These are phyloP conservation scores for Aphyosemion australe DNA, from an alignment of 2,113 vertebrate genomes.

Conservation along the genomic window DNA sequence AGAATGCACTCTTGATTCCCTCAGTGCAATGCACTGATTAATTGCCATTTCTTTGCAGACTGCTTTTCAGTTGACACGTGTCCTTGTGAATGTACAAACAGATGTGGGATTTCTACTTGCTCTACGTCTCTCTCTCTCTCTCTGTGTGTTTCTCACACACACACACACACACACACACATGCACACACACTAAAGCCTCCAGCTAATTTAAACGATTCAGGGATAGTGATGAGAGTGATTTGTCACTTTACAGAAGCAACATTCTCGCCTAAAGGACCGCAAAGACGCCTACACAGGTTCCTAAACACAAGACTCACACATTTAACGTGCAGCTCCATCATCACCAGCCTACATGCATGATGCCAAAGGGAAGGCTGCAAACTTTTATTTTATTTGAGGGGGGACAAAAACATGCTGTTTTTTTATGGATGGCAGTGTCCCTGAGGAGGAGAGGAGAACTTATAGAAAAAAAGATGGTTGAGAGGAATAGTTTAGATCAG, in stretches of 20 bases:
- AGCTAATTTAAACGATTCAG: constrained; percentile 40
- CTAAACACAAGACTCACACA: constrained; percentile 18
- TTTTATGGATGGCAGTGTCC: constrained; percentile 33
- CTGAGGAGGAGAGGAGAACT: constrained; percentile 16
- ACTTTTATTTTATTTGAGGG: not conserved
- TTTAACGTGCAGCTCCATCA: constrained; percentile 33
- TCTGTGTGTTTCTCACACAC: no score
- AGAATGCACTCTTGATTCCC: not conserved
- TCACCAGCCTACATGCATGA: not conserved
- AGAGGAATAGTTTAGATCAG: not conserved
- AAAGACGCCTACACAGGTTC: constrained; percentile 5
- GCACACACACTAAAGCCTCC: constrained; percentile 8
- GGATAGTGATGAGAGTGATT: constrained; percentile 45
- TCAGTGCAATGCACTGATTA: not conserved
- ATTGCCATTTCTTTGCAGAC: constrained; percentile 5
- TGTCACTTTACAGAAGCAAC: constrained; percentile 48
- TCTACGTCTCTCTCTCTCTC: no score
- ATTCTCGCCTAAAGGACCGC: constrained; percentile 16
- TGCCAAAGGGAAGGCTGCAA: constrained; percentile 25
- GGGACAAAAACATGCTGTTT: constrained; percentile 30
- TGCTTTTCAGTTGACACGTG: constrained; percentile 10
- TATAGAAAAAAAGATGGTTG: not conserved
- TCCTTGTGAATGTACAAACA: constrained; percentile 20
- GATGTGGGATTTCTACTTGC: constrained; percentile 13
- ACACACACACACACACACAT: not conserved